phyloP scores from a whole-genome alignment of 2,797 vertebrate genomes.

The Molossus molossus region DNA sequence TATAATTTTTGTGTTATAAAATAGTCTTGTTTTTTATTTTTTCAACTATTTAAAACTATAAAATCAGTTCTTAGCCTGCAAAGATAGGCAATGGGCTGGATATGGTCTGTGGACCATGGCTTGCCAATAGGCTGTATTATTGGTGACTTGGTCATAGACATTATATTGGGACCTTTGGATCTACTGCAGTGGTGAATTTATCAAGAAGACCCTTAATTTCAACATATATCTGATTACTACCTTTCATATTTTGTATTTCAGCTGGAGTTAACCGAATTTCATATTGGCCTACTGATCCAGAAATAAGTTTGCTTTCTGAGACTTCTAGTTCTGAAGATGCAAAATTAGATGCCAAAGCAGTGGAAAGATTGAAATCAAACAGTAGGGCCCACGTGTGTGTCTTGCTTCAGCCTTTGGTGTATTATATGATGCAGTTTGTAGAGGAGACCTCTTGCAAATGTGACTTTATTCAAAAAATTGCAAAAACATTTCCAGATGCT shows the following conservation, averaged over 20 bases:
- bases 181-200: slow-evolving; percentile 11
- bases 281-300: slow-evolving; percentile 97
- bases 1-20: slow-evolving; percentile 9
- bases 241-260: slow-evolving; percentile 88
- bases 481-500: slow-evolving; percentile 87
- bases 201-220: slow-evolving; percentile 52
- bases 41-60: slow-evolving; percentile 20
- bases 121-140: background rate
- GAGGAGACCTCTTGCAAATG: slow-evolving; percentile 93
- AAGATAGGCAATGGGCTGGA: background rate
- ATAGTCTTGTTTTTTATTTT: background rate
- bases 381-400: slow-evolving; percentile 95
- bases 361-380: slow-evolving; percentile 96
- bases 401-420: slow-evolving; percentile 93
- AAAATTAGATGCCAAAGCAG: slow-evolving; percentile 93
- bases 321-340: slow-evolving; percentile 91
- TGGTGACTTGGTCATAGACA: background rate
- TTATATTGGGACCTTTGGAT: background rate
- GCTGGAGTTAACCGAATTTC: slow-evolving; percentile 96
- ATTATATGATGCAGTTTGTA: slow-evolving; percentile 93
- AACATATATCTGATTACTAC: slow-evolving; percentile 48
- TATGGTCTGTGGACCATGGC: background rate
- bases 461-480: slow-evolving; percentile 94
- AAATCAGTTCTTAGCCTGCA: slow-evolving; percentile 39
- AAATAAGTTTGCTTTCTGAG: slow-evolving; percentile 93